Evolutionary conservation across 23 tunicate species (phyloP).

Genomic region (Trididemnum nubilum): DNA sequence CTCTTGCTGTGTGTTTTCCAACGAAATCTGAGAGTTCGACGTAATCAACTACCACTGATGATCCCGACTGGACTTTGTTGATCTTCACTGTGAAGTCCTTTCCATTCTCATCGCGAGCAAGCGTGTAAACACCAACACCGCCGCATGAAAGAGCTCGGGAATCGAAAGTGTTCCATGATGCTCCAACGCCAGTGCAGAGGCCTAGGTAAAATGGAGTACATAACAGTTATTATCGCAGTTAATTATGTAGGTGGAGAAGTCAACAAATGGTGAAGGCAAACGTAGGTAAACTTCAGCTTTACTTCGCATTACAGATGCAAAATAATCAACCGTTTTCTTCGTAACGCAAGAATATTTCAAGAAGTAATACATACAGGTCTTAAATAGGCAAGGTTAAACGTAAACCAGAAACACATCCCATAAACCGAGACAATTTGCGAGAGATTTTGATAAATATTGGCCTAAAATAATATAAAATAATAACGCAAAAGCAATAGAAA

Average conservation of each 20-base stretch:
- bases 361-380: too few relatives aligned
- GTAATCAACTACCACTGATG: conserved; percentile 42
- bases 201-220: conserved; percentile 41
- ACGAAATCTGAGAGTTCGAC: conserved; percentile 59
- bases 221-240: too few relatives aligned
- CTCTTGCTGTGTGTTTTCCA: conserved; percentile 40
- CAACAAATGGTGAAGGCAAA: background rate
- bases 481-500: too few relatives aligned
- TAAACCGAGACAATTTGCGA: too few relatives aligned
- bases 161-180: conserved; percentile 82
- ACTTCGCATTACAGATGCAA: too few relatives aligned
- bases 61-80: conserved; percentile 32
- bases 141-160: conserved; percentile 33
- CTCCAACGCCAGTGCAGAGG: conserved; percentile 73
- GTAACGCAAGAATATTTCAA: too few relatives aligned
- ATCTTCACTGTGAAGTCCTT: conserved; percentile 62
- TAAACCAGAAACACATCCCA: too few relatives aligned
- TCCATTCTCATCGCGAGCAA: conserved; percentile 54
- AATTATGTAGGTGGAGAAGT: background rate
- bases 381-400: too few relatives aligned
- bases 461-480: too few relatives aligned
- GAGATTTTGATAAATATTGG: too few relatives aligned
- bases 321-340: too few relatives aligned
- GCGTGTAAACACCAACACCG: conserved; percentile 53
- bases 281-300: too few relatives aligned